A percentile compares a stretch with the other conserved stretches of the same genome.
Conservation (phyloP, 2,797 vertebrate genomes). For the Mormyrus hasselquistii region DNA sequence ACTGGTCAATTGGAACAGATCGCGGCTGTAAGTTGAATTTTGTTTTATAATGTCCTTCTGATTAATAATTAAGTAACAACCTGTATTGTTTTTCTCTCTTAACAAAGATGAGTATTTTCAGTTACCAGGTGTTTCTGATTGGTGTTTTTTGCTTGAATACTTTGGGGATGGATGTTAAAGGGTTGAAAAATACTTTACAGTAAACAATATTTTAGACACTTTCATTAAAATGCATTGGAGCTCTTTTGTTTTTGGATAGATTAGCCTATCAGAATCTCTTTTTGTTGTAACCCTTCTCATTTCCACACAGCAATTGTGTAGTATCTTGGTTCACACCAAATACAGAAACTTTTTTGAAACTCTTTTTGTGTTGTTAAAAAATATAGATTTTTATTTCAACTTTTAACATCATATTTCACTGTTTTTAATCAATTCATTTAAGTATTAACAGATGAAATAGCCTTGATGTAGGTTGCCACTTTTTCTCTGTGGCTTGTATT, state of each 20-base stretch:
- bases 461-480: not conserved
- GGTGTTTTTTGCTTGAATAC: not conserved
- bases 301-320: not conserved
- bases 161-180: not conserved
- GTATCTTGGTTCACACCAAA: not conserved
- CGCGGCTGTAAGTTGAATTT: not conserved
- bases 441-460: not conserved
- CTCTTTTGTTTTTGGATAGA: not conserved
- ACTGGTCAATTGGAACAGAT: not conserved
- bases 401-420: not conserved
- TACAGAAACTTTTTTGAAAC: not conserved
- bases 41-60: not conserved
- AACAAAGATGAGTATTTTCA: not conserved
- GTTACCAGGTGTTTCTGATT: not conserved
- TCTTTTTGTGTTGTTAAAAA: not conserved
- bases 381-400: not conserved
- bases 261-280: not conserved
- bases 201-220: not conserved
- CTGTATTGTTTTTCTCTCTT: not conserved
- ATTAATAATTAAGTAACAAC: not conserved
- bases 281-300: not conserved
- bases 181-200: not conserved
- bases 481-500: not conserved
- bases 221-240: not conserved
- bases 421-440: not conserved